phyloP scores from a whole-genome alignment of 1,140 invertebrate species.

The Brachystomella parvula region DNA sequence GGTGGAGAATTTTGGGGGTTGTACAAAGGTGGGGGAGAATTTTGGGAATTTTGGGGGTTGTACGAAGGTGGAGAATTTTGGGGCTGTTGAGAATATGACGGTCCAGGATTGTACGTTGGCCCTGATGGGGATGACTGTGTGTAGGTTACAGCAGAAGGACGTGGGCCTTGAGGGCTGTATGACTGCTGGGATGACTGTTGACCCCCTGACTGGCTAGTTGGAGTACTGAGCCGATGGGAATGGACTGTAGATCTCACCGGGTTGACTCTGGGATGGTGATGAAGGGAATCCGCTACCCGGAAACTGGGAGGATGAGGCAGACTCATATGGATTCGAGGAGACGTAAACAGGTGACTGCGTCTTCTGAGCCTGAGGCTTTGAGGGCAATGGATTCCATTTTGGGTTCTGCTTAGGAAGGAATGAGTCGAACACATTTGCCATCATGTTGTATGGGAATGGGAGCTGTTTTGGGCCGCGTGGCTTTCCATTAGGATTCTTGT shows the following conservation, averaged over 20 bases:
- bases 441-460: slow-evolving; percentile 3
- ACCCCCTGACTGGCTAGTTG: too few relatives aligned
- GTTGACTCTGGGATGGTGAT: background rate
- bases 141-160: background rate
- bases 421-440: background rate
- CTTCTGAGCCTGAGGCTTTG: background rate
- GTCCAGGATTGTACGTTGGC: background rate
- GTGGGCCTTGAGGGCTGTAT: background rate
- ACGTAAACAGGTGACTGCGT: background rate
- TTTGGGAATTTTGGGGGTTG: too few relatives aligned
- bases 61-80: too few relatives aligned
- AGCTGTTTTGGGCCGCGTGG: background rate
- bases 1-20: too few relatives aligned
- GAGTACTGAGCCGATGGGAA: background rate
- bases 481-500: background rate
- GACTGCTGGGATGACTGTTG: too few relatives aligned
- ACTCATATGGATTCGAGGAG: background rate
- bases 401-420: background rate
- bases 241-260: slow-evolving; percentile 1
- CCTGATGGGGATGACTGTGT: background rate
- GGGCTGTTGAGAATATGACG: background rate
- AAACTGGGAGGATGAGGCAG: background rate
- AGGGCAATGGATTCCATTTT: background rate
- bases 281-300: background rate
- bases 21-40: too few relatives aligned